phyloP scores from a whole-genome alignment of 2,113 vertebrate species.

The Pygoscelis antarcticus region DNA sequence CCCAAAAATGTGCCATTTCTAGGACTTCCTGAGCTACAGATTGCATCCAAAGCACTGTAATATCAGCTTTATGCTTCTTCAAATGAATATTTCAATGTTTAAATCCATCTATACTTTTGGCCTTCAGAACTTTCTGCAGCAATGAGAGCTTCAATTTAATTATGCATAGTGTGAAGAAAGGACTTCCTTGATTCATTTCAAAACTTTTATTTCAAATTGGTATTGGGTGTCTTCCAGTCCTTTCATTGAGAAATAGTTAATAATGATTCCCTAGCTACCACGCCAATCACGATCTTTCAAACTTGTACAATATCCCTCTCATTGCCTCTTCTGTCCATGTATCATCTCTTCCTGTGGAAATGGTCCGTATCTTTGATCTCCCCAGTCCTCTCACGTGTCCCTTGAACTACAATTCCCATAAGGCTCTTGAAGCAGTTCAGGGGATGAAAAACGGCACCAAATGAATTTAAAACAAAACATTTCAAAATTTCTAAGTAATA shows the following conservation, averaged over 20 bases:
- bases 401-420: not conserved
- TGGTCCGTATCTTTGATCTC: not conserved
- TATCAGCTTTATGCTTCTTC: not conserved
- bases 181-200: not conserved
- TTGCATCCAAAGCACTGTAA: not conserved
- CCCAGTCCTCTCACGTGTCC: not conserved
- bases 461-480: not conserved
- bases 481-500: not conserved
- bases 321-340: not conserved
- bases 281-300: not conserved
- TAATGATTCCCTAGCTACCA: not conserved
- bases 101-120: not conserved
- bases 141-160: not conserved
- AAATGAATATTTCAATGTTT: not conserved
- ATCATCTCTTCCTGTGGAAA: not conserved
- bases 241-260: not conserved
- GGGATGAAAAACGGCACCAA: not conserved
- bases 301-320: not conserved
- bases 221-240: not conserved
- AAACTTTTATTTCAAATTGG: not conserved
- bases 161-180: not conserved
- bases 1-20: not conserved
- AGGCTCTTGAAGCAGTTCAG: not conserved
- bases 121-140: not conserved
- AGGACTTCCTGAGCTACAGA: not conserved